Evolutionary conservation across 2,888 invertebrate species (phyloP).

Genomic region (Thera britannica): DNA sequence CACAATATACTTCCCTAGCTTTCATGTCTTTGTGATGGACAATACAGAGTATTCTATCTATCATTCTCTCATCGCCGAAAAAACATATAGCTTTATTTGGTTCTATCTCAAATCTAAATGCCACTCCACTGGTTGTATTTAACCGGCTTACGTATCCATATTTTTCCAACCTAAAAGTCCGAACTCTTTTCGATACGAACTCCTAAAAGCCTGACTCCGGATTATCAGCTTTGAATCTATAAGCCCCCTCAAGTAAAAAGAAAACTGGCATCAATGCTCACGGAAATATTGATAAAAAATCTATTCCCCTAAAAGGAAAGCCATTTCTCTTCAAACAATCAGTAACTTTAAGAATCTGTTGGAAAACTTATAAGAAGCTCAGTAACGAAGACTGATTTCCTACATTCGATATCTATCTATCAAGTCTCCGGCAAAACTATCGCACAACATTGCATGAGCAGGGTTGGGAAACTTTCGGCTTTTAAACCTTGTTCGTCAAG

Average conservation of each 20-base stretch:
- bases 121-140: neutral
- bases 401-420: constrained; percentile 32
- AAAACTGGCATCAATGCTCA: neutral
- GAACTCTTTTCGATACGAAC: neutral
- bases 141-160: neutral
- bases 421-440: constrained; percentile 33
- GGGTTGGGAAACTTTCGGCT: constrained; percentile 12
- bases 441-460: constrained; percentile 20
- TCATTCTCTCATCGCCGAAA: neutral
- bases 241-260: neutral
- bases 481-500: neutral
- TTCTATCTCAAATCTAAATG: neutral
- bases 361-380: constrained; percentile 32
- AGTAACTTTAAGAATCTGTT: constrained; percentile 35
- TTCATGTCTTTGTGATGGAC: too few species aligned
- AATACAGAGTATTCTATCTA: neutral
- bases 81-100: neutral
- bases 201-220: neutral
- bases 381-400: constrained; percentile 40
- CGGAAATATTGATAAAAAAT: constrained; percentile 22
- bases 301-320: constrained; percentile 12
- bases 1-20: too few species aligned
- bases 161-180: neutral
- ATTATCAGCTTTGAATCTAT: constrained; percentile 8
- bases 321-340: constrained; percentile 34